Conservation (phyloP, 2,113 vertebrate species). For the Hippocampus abdominalis region DNA sequence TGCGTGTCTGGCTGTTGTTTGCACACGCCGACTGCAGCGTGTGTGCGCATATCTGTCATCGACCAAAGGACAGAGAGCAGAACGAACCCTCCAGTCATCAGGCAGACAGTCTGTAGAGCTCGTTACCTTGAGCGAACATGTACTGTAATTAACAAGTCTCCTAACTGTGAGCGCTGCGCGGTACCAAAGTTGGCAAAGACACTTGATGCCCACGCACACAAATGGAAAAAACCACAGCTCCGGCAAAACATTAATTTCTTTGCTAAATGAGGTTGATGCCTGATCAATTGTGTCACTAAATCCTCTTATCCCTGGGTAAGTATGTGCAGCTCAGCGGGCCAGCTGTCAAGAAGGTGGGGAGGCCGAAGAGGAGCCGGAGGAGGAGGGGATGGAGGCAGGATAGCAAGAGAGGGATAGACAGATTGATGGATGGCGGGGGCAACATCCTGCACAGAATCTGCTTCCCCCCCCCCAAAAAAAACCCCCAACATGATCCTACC, state of each 20-base stretch:
- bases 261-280: slow-evolving; percentile 73
- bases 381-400: slow-evolving; percentile 31
- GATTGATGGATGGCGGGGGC: slow-evolving; percentile 36
- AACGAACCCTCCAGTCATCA: slow-evolving; percentile 49
- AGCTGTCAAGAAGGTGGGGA: slow-evolving; percentile 73
- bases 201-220: slow-evolving; percentile 14
- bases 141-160: slow-evolving; percentile 59
- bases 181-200: background rate
- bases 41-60: slow-evolving; percentile 10
- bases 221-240: slow-evolving; percentile 10
- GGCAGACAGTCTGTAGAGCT: slow-evolving; percentile 44
- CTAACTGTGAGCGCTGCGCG: slow-evolving; percentile 24
- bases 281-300: slow-evolving; percentile 74
- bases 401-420: slow-evolving; percentile 27
- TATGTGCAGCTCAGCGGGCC: slow-evolving; percentile 68
- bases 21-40: background rate
- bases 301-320: slow-evolving; percentile 69
- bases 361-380: slow-evolving; percentile 27
- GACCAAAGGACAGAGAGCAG: slow-evolving; percentile 39
- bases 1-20: background rate
- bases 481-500: slow-evolving; percentile 34
- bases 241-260: slow-evolving; percentile 58
- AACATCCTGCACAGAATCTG: slow-evolving; percentile 20
- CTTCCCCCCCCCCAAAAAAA: slow-evolving; percentile 1
- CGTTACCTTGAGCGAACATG: slow-evolving; percentile 50